Base-by-base conservation (phyloP, 1,140 invertebrate species). In the Gyrodactylus salaris region DNA sequence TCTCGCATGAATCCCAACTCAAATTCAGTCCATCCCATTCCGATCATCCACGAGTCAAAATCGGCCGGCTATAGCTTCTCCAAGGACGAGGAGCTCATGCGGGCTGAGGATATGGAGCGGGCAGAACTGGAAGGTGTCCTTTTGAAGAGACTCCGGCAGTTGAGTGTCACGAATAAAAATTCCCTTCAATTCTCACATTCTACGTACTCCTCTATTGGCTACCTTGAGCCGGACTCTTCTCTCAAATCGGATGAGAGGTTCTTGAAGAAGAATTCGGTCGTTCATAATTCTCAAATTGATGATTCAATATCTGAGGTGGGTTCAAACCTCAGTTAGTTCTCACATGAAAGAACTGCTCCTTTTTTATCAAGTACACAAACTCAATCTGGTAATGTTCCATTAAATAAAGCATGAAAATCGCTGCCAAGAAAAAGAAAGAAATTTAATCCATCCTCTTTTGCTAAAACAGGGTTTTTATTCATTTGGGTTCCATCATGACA, bases 41-140 rank as follows among this genome's bases (percentile, higher is more conserved):
- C n/a, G n/a, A n/a, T n/a, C n/a, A n/a, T n/a, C n/a, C n/a, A n/a
- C n/a, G n/a, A n/a, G n/a, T n/a, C n/a, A n/a, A n/a, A n/a, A n/a
- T n/a, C n/a, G n/a, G n/a, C n/a, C n/a, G n/a, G n/a, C n/a, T n/a
- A n/a, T n/a, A 54, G 34, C 34, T 16, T 54, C 7, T 54, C 34
- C n/a, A 71, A 71, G 25, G 70, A 71, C 20, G 70, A 71, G 26
- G 70, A 71, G n/a, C 25, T 71, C 1, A 21, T 21, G 25, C n/a
- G n/a, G 25, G 70, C 70, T 2, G 70, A 71, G 24, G 25, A 22
- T 25, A 71, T 71, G 2, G 70, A 71, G 25, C n/a, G 70, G 2
- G 70, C 21, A 71, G 70, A 71, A 71, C 21, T 71, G 21, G 26
- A 21, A 24, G 25, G 70, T 71, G 70, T 71, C 25, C 1, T 71